These are phyloP conservation scores for Leptopilina syphax DNA, from an alignment of 2,888 invertebrate genomes.

Conservation along the genomic window DNA sequence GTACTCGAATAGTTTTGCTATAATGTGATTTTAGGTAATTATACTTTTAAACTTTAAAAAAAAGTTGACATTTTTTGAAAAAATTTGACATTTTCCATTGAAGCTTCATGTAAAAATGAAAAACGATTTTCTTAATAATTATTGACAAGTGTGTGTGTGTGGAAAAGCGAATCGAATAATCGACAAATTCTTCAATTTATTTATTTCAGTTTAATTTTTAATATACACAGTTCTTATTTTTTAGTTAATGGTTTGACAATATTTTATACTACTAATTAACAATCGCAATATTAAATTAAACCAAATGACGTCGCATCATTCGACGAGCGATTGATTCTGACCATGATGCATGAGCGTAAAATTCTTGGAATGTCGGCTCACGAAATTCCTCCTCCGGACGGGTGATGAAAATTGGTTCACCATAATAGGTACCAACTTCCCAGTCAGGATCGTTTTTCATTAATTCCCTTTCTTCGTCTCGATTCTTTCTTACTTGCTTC, in stretches of 20 bases:
- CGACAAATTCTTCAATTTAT: not conserved
- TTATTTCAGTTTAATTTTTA: not conserved
- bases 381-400: slow-evolving; percentile 72
- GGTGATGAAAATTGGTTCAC: slow-evolving; percentile 88
- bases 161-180: too few species aligned
- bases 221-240: slow-evolving; percentile 13
- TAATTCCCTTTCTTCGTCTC: slow-evolving; percentile 90
- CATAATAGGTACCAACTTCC: slow-evolving; percentile 93
- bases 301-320: slow-evolving; percentile 18
- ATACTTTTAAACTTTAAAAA: not conserved
- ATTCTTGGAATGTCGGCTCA: slow-evolving; percentile 51
- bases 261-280: slow-evolving; percentile 13
- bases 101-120: too few species aligned
- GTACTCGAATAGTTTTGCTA: not conserved
- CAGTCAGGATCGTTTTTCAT: slow-evolving; percentile 95
- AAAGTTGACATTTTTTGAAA: not conserved
- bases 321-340: not conserved
- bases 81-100: not conserved
- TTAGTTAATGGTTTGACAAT: slow-evolving; percentile 48
- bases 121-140: too few species aligned
- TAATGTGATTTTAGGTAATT: not conserved
- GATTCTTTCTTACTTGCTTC: slow-evolving; percentile 87
- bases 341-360: slow-evolving; percentile 47
- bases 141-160: too few species aligned
- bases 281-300: slow-evolving; percentile 32